phyloP scores from a whole-genome alignment of 2,113 vertebrate genomes.

The Monopterus albus region DNA sequence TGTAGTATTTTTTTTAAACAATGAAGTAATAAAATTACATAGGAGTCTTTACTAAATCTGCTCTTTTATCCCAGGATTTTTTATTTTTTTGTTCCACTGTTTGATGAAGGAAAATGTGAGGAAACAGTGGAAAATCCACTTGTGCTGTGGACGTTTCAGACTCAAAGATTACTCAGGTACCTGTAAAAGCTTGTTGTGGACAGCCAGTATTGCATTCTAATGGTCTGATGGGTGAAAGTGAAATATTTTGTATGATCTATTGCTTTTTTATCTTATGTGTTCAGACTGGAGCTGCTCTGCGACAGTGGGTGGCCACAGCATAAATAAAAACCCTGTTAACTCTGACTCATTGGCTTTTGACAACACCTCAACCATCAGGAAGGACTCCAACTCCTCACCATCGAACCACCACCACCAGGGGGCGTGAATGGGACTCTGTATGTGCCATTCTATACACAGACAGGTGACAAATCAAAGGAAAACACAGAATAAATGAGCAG shows the following conservation, averaged over 20 bases:
- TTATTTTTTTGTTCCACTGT: conserved; percentile 92
- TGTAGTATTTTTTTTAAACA: no score
- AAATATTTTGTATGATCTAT: not conserved
- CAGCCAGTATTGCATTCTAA: no score
- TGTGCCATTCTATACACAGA: no score
- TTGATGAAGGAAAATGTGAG: conserved; percentile 89
- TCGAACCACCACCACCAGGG: conserved; percentile 31
- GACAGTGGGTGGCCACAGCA: conserved; percentile 48
- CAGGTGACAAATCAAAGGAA: no score
- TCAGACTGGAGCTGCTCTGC: conserved; percentile 82
- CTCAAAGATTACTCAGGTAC: conserved; percentile 61
- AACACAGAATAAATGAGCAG: no score
- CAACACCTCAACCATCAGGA: conserved; percentile 72
- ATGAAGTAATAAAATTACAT: not conserved
- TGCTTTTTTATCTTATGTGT: conserved; percentile 23
- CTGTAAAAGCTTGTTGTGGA: not conserved
- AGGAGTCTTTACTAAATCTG: not conserved
- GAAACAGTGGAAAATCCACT: conserved; percentile 85
- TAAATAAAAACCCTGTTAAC: conserved; percentile 60
- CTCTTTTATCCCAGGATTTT: conserved; percentile 81
- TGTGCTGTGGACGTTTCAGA: conserved; percentile 82
- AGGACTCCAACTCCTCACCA: conserved; percentile 66
- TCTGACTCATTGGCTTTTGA: conserved; percentile 68
- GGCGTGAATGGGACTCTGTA: conserved; percentile 7
- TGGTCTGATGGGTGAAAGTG: not conserved